Base-by-base conservation (phyloP, 2,888 invertebrate genomes). In the Tethea ocularis region DNA sequence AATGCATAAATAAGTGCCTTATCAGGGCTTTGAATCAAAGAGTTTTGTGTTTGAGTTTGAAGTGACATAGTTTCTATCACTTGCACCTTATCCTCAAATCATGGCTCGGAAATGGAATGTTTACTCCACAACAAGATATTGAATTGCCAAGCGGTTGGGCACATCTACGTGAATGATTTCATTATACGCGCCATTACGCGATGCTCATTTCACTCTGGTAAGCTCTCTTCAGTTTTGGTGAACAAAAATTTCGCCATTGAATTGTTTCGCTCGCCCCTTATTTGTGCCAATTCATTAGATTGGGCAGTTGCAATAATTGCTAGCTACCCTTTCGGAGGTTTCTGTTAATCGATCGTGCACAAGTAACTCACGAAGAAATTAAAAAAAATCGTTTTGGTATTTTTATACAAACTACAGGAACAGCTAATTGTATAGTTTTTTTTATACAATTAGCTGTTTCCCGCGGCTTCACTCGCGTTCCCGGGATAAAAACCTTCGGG, bases 61-160 rank as follows among this genome's bases (percentile, higher is more conserved):
- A 33, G 33, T 13, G 13, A 33, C 33, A 13, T 33, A 20, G 20
- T 20, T 46, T 46, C 46, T 56, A 56, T 59, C 51, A 58, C 51
- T 57, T 38, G 46, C 22, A 52, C 57, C 57, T 8, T 10, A 22
- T 33, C 17, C 11, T 1, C 46, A 55, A 63, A 57, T 46, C 24
- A 51, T 33, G 56, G 57, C 46, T 71, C 65, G 82, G 80, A 86
- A 82, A 82, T 76, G 52, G 72, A 71, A 83, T 78, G 72, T 83
- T 83, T 83, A 73, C 75, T 69, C 63, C 67, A 61, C 66, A 78
- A 83, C 78, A 77, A 82, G 78, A 81, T 84, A 84, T 82, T 83
- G 77, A 80, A 82, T 82, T 76, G 70, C 68, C 65, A 20, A 64
- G 66, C 66, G 76, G 73, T 64, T 65, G 67, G 67, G 70, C 77